A percentile compares a stretch with the other conserved stretches of the same genome.
These are phyloP conservation scores for Ormyrus nitidulus DNA, from an alignment of 2,888 invertebrate genomes.

Conservation along the genomic window DNA sequence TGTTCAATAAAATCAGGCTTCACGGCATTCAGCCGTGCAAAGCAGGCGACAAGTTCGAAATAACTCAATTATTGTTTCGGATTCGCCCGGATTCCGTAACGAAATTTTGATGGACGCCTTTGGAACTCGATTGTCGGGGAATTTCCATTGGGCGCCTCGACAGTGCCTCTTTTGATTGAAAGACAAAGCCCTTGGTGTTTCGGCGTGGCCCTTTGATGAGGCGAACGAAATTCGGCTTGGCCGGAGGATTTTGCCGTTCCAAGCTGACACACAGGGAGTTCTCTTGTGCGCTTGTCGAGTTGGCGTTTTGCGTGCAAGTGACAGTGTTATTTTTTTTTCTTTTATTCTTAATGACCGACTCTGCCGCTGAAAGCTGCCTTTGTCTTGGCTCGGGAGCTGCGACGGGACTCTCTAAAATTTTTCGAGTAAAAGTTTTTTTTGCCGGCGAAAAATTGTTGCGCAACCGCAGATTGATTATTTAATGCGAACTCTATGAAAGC, in stretches of 20 bases:
- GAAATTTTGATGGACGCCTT: background rate
- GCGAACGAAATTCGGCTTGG: background rate
- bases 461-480: too few species aligned
- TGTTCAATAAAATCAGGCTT: too few species aligned
- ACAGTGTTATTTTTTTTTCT: conserved; percentile 10
- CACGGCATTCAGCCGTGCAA: too few species aligned
- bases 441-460: background rate
- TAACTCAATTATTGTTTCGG: too few species aligned
- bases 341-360: background rate
- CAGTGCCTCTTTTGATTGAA: background rate
- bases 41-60: too few species aligned
- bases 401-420: conserved; percentile 13
- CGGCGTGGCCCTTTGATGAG: conserved; percentile 4
- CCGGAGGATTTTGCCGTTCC: background rate
- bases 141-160: too few species aligned
- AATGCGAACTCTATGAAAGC: background rate
- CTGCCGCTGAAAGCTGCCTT: conserved; percentile 26
- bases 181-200: conserved; percentile 31
- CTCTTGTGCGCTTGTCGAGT: background rate
- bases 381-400: background rate
- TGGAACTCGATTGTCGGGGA: too few species aligned
- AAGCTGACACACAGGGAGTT: background rate
- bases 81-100: too few species aligned
- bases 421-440: conserved; percentile 3
- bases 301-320: background rate